These are phyloP conservation scores for Valencia hispanica DNA, from an alignment of 2,797 vertebrate species.

Conservation along the genomic window DNA sequence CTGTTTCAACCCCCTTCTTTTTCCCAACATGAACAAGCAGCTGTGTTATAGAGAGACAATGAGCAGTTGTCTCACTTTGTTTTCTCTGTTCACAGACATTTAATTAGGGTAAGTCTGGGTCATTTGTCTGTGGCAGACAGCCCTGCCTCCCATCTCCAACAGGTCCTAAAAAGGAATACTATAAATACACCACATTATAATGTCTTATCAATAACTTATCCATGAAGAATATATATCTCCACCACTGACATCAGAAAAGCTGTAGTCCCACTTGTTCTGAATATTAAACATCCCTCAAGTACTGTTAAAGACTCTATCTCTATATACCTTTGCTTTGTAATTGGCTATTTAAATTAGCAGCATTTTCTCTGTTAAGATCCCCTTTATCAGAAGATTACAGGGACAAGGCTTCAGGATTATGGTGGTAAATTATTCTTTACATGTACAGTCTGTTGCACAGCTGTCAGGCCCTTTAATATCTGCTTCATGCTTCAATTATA, in stretches of 20 bases:
- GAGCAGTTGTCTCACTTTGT: slow-evolving; percentile 23
- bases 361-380: slow-evolving; percentile 16
- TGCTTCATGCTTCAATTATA: slow-evolving; percentile 12
- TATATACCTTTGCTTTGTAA: background rate
- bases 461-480: slow-evolving; percentile 29
- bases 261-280: slow-evolving; percentile 16
- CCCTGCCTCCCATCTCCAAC: background rate
- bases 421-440: slow-evolving; percentile 41
- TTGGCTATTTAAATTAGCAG: slow-evolving; percentile 19
- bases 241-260: slow-evolving; percentile 37
- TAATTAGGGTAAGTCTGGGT: slow-evolving; percentile 11
- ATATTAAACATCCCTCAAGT: slow-evolving; percentile 9
- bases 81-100: slow-evolving; percentile 23
- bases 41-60: slow-evolving; percentile 16
- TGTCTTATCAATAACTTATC: slow-evolving; percentile 15
- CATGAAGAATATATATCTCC: slow-evolving; percentile 16
- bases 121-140: slow-evolving; percentile 18
- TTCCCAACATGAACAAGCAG: slow-evolving; percentile 18
- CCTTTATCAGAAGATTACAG: slow-evolving; percentile 45
- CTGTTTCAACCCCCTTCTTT: slow-evolving; percentile 25
- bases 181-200: slow-evolving; percentile 16
- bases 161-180: slow-evolving; percentile 10
- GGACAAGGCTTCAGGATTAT: slow-evolving; percentile 45
- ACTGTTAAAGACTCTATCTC: slow-evolving; percentile 11
- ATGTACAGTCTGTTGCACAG: slow-evolving; percentile 18